These are phyloP conservation scores for Festucalex cinctus DNA, from an alignment of 2,113 vertebrate species.

Conservation along the genomic window DNA sequence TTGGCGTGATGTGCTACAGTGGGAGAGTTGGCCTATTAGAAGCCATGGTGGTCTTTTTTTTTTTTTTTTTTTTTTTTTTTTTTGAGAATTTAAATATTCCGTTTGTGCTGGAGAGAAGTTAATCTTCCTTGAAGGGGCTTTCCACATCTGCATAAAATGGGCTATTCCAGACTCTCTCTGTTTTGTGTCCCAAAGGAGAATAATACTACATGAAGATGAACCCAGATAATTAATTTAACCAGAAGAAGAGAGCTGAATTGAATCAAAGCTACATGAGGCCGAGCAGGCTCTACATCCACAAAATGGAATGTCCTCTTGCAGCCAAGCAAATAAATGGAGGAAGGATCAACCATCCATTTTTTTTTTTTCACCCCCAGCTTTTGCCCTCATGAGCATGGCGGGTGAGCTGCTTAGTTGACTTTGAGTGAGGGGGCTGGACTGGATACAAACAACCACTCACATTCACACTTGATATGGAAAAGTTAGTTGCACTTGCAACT, in stretches of 20 bases:
- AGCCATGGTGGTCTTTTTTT: neutral
- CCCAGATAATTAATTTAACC: neutral
- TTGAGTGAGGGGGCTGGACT: no score
- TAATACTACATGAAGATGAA: neutral
- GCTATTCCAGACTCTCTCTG: neutral
- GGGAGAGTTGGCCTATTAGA: neutral
- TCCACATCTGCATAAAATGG: conserved; percentile 10
- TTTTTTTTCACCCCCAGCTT: neutral
- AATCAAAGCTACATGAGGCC: neutral
- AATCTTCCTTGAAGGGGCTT: conserved; percentile 36
- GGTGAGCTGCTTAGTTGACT: neutral
- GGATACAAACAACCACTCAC: no score
- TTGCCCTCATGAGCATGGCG: neutral
- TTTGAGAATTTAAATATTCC: conserved; percentile 25
- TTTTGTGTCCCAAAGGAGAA: conserved; percentile 21
- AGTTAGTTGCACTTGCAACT: no score
- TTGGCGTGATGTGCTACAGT: neutral
- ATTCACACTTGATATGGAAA: no score
- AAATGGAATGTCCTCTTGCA: neutral
- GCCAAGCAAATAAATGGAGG: neutral
- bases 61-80: neutral
- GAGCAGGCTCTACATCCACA: neutral
- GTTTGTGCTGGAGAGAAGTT: conserved; percentile 35
- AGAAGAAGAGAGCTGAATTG: neutral
- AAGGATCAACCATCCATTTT: neutral